phyloP scores from a whole-genome alignment of 2,113 vertebrate species.

The Bungarus multicinctus region DNA sequence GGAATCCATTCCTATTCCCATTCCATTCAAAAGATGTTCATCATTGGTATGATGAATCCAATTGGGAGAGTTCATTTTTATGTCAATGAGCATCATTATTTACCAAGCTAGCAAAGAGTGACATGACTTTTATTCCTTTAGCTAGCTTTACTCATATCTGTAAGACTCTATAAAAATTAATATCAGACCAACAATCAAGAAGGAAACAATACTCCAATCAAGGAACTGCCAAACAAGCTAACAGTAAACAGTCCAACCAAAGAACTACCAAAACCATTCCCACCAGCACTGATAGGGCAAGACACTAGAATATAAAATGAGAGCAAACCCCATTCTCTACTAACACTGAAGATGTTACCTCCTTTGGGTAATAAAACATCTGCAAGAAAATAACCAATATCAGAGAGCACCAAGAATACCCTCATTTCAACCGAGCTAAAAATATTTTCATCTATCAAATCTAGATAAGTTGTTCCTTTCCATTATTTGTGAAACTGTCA shows the following conservation, averaged over 20 bases:
- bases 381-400: background rate
- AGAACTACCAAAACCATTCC: no score
- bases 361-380: background rate
- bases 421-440: background rate
- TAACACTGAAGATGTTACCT: background rate
- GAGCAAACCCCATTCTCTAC: background rate
- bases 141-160: background rate
- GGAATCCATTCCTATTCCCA: no score
- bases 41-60: no score
- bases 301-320: no score
- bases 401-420: background rate
- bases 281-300: no score
- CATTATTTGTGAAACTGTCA: background rate
- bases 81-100: background rate
- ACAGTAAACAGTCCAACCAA: no score
- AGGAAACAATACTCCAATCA: background rate
- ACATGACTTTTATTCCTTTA: background rate
- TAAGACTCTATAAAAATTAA: background rate
- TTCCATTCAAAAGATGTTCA: no score
- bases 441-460: background rate
- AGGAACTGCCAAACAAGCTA: no score
- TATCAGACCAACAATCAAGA: background rate
- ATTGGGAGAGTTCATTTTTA: background rate
- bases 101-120: background rate
- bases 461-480: background rate